A percentile compares a stretch with the other conserved stretches of the same genome.
Conservation (phyloP, 2,888 invertebrate species). For the Tryphoninae sp. region DNA sequence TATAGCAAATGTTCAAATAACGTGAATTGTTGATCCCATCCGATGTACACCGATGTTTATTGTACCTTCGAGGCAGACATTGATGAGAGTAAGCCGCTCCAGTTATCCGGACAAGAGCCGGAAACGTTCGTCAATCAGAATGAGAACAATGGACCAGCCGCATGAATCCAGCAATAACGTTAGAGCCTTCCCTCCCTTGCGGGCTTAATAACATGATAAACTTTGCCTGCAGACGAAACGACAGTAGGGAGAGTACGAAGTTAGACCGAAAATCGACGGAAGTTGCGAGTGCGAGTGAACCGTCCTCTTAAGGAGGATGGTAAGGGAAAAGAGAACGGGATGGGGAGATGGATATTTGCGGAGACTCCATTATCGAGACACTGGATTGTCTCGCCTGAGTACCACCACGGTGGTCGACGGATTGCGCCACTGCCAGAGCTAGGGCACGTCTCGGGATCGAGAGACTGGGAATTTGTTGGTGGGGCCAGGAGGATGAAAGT, state of each 20-base stretch:
- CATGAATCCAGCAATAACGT: constrained; percentile 42
- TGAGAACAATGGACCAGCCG: constrained; percentile 45
- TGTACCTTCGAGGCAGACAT: too few species aligned
- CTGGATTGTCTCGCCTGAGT: constrained; percentile 38
- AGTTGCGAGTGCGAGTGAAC: neutral
- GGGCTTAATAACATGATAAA: neutral
- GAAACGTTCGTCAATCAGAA: constrained; percentile 55
- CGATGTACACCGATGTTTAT: too few species aligned
- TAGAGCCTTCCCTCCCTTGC: neutral
- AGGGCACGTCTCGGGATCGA: constrained; percentile 12
- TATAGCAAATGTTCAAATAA: too few species aligned
- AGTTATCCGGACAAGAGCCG: constrained; percentile 21
- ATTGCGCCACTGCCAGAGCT: constrained; percentile 24
- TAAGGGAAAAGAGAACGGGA: constrained; percentile 5
- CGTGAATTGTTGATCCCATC: too few species aligned
- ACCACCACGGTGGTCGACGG: constrained; percentile 35
- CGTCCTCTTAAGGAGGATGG: neutral
- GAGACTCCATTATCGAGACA: constrained; percentile 45
- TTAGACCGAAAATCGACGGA: constrained; percentile 23
- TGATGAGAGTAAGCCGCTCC: too few species aligned
- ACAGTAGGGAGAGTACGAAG: neutral
- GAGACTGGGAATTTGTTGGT: constrained; percentile 45
- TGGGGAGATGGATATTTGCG: constrained; percentile 13
- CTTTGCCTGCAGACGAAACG: neutral
- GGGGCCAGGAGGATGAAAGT: constrained; percentile 1